A percentile compares a stretch with the other conserved stretches of the same genome.
These are phyloP conservation scores for Lymantria dispar DNA, from an alignment of 2,888 invertebrate genomes.

Conservation along the genomic window DNA sequence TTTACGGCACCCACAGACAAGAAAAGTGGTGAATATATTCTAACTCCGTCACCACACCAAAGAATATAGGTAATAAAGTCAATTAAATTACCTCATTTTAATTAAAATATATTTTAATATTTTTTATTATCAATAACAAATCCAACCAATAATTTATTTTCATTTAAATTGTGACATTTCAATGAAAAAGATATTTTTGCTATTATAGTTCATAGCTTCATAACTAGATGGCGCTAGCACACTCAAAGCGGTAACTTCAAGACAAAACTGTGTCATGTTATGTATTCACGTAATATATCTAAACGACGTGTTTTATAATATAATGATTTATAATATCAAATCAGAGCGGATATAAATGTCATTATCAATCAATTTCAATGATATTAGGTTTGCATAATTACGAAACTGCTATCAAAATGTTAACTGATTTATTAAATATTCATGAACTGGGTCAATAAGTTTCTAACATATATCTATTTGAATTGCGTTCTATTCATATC, in stretches of 20 bases:
- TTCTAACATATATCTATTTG: conserved; percentile 24
- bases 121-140: too few relatives aligned
- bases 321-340: conserved; percentile 53
- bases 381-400: conserved; percentile 25
- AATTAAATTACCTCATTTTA: neutral
- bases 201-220: conserved; percentile 28
- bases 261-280: conserved; percentile 55
- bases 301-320: conserved; percentile 49
- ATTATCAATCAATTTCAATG: conserved; percentile 44
- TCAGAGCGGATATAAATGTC: conserved; percentile 50
- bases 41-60: too few relatives aligned
- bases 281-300: conserved; percentile 30
- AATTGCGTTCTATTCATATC: conserved; percentile 6
- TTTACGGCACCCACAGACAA: too few relatives aligned
- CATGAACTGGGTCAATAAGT: conserved; percentile 29
- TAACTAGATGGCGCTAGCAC: conserved; percentile 60
- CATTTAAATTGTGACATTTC: too few relatives aligned
- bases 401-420: conserved; percentile 27
- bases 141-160: too few relatives aligned
- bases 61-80: too few relatives aligned
- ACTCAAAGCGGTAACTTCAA: conserved; percentile 16
- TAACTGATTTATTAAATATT: conserved; percentile 26
- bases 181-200: too few relatives aligned
- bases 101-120: neutral
- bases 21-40: too few relatives aligned